Conservation (phyloP, 1,140 invertebrate genomes). For the Xylocopa sonorina region DNA sequence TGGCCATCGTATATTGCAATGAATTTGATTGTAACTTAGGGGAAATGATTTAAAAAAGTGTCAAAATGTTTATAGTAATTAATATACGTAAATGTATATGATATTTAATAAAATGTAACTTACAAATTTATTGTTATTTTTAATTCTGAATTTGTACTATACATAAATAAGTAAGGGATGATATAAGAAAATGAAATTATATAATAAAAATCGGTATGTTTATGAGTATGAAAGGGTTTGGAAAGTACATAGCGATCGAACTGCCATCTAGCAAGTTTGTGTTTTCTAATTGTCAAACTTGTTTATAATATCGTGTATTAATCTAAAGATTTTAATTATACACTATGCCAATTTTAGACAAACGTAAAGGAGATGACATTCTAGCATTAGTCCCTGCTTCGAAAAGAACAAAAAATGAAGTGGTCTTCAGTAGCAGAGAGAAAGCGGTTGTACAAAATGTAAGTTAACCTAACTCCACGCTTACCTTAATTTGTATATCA, state of each 20-base stretch:
- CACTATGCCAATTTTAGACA: conserved; percentile 81
- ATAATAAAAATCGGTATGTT: neutral
- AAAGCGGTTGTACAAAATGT: conserved; percentile 86
- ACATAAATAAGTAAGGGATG: neutral
- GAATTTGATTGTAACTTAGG: conserved; percentile 28
- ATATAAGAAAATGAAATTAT: neutral
- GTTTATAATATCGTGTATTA: conserved; percentile 4
- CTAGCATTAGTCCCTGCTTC: conserved; percentile 86
- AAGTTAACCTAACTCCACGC: conserved; percentile 69
- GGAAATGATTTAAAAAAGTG: conserved; percentile 35
- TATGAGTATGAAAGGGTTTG: neutral
- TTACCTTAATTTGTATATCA: neutral
- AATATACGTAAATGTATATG: conserved; percentile 41
- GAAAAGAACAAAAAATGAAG: conserved; percentile 88
- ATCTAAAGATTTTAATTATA: conserved; percentile 24
- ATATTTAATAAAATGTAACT: conserved; percentile 54
- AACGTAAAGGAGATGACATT: conserved; percentile 87
- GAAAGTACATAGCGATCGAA: neutral
- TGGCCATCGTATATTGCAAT: conserved; percentile 35
- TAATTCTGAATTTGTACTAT: conserved; percentile 3
- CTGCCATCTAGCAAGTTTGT: neutral
- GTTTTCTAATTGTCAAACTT: conserved; percentile 4
- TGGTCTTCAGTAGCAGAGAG: conserved; percentile 85
- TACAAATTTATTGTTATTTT: neutral
- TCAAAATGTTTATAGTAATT: conserved; percentile 62